Conservation (phyloP, 2,888 invertebrate species). For the Actias luna region DNA sequence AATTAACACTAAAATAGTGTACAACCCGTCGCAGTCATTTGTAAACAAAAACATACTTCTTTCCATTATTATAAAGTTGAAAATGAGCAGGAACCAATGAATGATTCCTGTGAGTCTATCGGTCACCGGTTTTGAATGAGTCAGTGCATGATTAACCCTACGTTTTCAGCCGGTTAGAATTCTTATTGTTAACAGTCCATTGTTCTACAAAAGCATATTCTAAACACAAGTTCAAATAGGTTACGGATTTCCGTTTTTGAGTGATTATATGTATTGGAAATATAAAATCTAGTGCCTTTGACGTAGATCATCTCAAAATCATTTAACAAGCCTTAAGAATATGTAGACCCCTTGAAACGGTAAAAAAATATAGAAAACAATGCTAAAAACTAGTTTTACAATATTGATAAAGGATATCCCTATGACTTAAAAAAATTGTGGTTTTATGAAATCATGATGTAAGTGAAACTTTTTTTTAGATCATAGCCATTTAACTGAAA, state of each 20-base stretch:
- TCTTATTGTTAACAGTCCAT: slow-evolving; percentile 22
- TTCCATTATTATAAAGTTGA: not conserved
- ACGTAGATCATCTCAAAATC: not conserved
- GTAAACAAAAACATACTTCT: slow-evolving; percentile 4
- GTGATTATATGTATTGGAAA: slow-evolving; percentile 7
- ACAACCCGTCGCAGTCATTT: not conserved
- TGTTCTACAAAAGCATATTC: not conserved
- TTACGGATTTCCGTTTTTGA: slow-evolving; percentile 6
- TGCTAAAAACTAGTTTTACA: not conserved
- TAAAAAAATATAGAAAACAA: not conserved
- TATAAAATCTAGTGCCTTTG: not conserved
- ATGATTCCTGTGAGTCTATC: slow-evolving; percentile 12
- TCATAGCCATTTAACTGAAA: too few species aligned
- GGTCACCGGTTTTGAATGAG: slow-evolving; percentile 24
- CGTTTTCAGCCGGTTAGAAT: slow-evolving; percentile 19
- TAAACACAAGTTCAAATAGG: slow-evolving; percentile 2
- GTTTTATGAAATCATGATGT: too few species aligned
- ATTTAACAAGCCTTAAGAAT: not conserved
- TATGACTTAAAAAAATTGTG: too few species aligned
- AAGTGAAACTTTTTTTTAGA: too few species aligned
- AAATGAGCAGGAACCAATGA: not conserved
- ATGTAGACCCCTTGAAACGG: not conserved
- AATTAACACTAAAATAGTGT: not conserved
- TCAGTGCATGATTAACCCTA: slow-evolving; percentile 30
- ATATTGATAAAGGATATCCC: too few species aligned